Base-by-base conservation (phyloP, 2,888 invertebrate genomes). In the Athrips mouffetella region DNA sequence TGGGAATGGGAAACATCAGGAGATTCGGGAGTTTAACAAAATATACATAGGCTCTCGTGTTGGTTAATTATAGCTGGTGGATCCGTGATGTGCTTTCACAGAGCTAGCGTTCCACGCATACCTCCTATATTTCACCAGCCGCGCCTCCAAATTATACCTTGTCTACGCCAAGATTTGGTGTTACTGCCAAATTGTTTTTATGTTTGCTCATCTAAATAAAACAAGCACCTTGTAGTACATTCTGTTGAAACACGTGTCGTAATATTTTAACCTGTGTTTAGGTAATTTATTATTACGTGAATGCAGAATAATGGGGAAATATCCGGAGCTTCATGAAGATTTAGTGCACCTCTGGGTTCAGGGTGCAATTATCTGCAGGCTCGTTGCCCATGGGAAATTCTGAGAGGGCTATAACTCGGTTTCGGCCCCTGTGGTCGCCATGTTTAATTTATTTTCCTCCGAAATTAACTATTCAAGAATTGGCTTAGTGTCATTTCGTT, bases 321-420 rank as follows among this genome's bases (percentile, higher is more conserved):
- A 59, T 63, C 59, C 58, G 55, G 63, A 58, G 62, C 60, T 73
- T 81, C 79, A 86, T 85, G 79, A 76, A 80, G 83, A 86, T 84
- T 79, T 80, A 86, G 65, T 74, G 67, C 64, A 74, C 73, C 71
- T 70, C 53, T 52, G 77, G 76, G 80, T 69, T 63, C 58, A 58
- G 65, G 66, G 64, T 72, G 73, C 78, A 80, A 78, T 78, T 76
- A 77, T 72, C 65, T 72, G 66, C 65, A 72, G 66, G 66, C 56
- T 60, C 61, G 57, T 54, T 52, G 58, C 81, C 72, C 72, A 52
- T 59, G 81, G 81, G 82, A 80, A 79, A 80, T 83, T 73, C 66
- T 51, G 64, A 53, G 58, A 61, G 70, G 70, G 70, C 59, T 65
- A 68, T 76, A 73, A 74, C 58, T 55, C 58, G 58, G 59, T 62